Evolutionary conservation across 2,113 vertebrate species (phyloP).

Genomic region (Dipodomys spectabilis): DNA sequence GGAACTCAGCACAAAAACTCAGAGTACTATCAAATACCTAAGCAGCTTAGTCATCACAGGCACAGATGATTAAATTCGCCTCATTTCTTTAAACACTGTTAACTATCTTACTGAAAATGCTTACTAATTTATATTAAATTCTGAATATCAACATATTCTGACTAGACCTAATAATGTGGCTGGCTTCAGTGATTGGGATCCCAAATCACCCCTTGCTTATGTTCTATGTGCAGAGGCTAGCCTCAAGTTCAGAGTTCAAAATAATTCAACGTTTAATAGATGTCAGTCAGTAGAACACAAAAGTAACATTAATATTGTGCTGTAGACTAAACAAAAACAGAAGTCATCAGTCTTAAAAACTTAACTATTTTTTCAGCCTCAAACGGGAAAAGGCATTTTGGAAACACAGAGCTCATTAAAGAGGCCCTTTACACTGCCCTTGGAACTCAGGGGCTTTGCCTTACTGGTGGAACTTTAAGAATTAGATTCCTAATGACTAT

Average conservation of each 20-base stretch:
- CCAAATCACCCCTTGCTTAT: neutral
- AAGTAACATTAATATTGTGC: conserved; percentile 83
- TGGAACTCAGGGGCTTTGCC: conserved; percentile 85
- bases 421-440: conserved; percentile 86
- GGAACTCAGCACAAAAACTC: conserved; percentile 11
- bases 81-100: conserved; percentile 53
- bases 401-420: conserved; percentile 87
- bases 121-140: conserved; percentile 58
- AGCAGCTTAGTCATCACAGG: neutral
- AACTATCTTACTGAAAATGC: conserved; percentile 18
- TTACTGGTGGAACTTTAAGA: conserved; percentile 42
- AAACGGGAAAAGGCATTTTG: conserved; percentile 90
- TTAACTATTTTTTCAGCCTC: conserved; percentile 83
- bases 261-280: conserved; percentile 76
- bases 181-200: conserved; percentile 51
- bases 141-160: conserved; percentile 25
- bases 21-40: conserved; percentile 18
- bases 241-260: conserved; percentile 75
- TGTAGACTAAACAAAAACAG: conserved; percentile 89
- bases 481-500: conserved; percentile 70
- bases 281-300: conserved; percentile 81
- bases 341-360: conserved; percentile 72
- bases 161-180: conserved; percentile 33
- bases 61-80: conserved; percentile 5
- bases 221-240: conserved; percentile 13